Conservation (phyloP, 2,113 vertebrate genomes). For the Nothoprocta perdicaria region DNA sequence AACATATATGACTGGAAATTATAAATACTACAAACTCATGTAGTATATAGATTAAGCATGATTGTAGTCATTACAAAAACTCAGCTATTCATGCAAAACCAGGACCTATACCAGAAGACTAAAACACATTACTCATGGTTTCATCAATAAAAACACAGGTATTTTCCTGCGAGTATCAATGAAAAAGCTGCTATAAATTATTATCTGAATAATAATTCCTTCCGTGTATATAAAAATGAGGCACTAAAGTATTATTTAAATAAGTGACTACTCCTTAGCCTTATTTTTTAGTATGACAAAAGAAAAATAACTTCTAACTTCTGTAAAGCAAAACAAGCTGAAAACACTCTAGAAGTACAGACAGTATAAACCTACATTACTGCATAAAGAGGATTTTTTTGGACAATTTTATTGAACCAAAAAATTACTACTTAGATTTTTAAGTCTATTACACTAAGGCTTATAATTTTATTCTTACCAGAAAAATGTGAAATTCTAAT, state of each 20-base stretch:
- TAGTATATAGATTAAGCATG: not conserved
- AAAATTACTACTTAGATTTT: not conserved
- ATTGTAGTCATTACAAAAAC: not conserved
- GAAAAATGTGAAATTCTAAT: slow-evolving; percentile 20
- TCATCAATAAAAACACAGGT: not conserved
- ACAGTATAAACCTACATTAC: not conserved
- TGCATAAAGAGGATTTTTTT: not conserved
- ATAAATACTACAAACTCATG: slow-evolving; percentile 31
- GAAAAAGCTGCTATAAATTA: not conserved
- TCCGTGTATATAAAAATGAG: not conserved
- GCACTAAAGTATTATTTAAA: not conserved
- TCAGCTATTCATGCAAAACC: not conserved
- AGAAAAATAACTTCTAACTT: not conserved
- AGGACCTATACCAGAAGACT: not conserved
- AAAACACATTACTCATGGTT: not conserved
- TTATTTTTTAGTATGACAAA: not conserved
- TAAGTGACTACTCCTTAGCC: not conserved
- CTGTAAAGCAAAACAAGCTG: not conserved
- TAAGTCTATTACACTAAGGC: not conserved
- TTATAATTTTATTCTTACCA: slow-evolving; percentile 37
- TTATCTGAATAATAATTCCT: not conserved
- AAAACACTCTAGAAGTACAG: not conserved
- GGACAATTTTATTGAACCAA: not conserved
- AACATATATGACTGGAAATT: slow-evolving; percentile 22
- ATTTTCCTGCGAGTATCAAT: not conserved